A percentile compares a stretch with the other conserved stretches of the same genome.
These are phyloP conservation scores for Manis crassicaudata DNA, from an alignment of 2,797 vertebrate species.

Conservation along the genomic window DNA sequence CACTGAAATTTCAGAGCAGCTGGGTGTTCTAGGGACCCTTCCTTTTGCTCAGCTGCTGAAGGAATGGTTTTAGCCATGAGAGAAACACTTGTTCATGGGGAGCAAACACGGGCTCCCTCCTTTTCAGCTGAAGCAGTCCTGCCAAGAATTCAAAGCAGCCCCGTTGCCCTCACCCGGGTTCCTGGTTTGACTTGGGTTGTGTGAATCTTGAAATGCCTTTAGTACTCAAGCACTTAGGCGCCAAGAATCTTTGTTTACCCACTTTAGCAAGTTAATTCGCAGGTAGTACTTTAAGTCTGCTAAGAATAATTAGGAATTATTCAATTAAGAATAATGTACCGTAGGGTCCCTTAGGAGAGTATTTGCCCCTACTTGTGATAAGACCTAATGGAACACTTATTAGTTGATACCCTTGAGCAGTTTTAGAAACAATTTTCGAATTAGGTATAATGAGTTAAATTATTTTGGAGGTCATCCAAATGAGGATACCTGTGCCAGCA, in stretches of 20 bases:
- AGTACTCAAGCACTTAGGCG: constrained; percentile 18
- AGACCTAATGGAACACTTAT: constrained; percentile 59
- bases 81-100: neutral
- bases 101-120: neutral
- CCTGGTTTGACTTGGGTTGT: neutral
- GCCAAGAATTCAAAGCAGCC: neutral
- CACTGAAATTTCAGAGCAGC: neutral
- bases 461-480: constrained; percentile 60
- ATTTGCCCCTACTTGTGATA: constrained; percentile 58
- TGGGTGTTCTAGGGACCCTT: neutral
- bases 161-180: neutral
- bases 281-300: constrained; percentile 38
- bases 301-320: neutral
- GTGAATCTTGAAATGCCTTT: constrained; percentile 54
- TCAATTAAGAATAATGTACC: constrained; percentile 61
- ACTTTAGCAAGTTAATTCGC: constrained; percentile 65
- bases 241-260: constrained; percentile 69
- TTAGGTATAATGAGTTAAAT: constrained; percentile 60
- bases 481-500: neutral
- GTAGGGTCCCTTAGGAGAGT: neutral
- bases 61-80: neutral
- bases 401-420: constrained; percentile 67
- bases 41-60: neutral
- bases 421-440: constrained; percentile 71
- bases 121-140: neutral